A percentile compares a stretch with the other conserved stretches of the same genome.
Evolutionary conservation across 1,140 invertebrate species (phyloP).

Genomic region (Microvelia longipes): DNA sequence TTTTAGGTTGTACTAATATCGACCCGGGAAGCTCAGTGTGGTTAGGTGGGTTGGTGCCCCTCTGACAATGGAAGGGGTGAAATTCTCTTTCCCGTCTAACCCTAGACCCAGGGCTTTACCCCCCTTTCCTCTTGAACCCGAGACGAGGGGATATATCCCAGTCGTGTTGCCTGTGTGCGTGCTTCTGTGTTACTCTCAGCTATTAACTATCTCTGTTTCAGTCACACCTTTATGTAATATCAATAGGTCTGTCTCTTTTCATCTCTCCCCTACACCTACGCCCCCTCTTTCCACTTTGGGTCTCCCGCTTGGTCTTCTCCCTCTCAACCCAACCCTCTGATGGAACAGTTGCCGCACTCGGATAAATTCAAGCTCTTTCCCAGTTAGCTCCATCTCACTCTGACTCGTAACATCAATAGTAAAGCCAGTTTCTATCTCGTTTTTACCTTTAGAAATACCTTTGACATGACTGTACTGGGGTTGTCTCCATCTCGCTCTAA

Average conservation of each 20-base stretch:
- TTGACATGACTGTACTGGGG: no score
- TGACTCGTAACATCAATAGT: not conserved
- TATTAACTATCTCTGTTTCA: not conserved
- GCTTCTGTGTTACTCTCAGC: not conserved
- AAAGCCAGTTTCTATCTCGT: no score
- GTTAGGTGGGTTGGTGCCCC: not conserved
- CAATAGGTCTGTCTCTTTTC: not conserved
- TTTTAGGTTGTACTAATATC: no score
- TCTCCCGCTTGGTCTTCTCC: not conserved
- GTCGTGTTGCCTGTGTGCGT: not conserved
- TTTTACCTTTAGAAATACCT: no score
- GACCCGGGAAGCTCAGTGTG: not conserved
- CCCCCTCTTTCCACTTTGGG: not conserved
- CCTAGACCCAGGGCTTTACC: not conserved
- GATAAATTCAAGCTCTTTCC: not conserved
- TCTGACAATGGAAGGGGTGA: not conserved
- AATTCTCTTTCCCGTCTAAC: not conserved
- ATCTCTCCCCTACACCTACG: not conserved
- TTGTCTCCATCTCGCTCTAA: not conserved
- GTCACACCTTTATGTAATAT: not conserved
- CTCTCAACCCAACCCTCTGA: not conserved
- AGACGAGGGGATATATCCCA: no score
- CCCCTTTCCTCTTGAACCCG: no score
- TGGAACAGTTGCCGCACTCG: not conserved
- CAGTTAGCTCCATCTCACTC: not conserved